phyloP scores from a whole-genome alignment of 2,888 invertebrate species.

The Pyralis farinalis region DNA sequence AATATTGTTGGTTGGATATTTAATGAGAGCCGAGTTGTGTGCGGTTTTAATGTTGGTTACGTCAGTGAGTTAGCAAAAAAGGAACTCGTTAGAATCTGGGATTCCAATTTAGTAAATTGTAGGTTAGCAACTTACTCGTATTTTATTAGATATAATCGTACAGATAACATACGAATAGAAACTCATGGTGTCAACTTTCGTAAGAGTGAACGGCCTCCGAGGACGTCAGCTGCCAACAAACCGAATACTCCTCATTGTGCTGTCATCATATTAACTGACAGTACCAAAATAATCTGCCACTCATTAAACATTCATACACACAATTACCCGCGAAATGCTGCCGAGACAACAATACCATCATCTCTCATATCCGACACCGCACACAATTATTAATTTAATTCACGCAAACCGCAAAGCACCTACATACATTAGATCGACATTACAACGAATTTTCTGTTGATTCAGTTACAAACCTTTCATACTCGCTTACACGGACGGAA shows the following conservation, averaged over 20 bases:
- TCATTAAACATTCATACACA: constrained; percentile 66
- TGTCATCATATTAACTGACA: constrained; percentile 73
- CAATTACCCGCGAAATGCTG: constrained; percentile 62
- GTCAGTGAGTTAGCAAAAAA: neutral
- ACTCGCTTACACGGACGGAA: constrained; percentile 19
- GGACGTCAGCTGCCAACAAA: constrained; percentile 58
- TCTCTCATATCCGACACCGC: constrained; percentile 43
- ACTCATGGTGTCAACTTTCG: constrained; percentile 45
- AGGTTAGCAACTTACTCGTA: constrained; percentile 2
- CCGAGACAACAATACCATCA: constrained; percentile 50
- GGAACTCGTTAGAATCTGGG: neutral
- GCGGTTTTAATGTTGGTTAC: too few species aligned
- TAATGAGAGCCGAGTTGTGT: too few species aligned
- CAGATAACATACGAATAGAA: constrained; percentile 22
- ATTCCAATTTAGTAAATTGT: constrained; percentile 2
- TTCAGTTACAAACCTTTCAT: constrained; percentile 29
- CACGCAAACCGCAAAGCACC: constrained; percentile 27
- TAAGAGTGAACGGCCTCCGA: constrained; percentile 38
- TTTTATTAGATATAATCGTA: constrained; percentile 13
- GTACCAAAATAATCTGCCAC: constrained; percentile 74
- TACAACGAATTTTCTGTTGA: constrained; percentile 37
- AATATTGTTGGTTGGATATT: too few species aligned
- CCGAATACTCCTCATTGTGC: constrained; percentile 68
- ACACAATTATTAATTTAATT: constrained; percentile 56
- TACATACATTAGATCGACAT: constrained; percentile 29